Percentiles rank a stretch among this genome's conserved stretches.
phyloP scores from a whole-genome alignment of 2,797 vertebrate species.

The Pseudochaenichthys georgianus region DNA sequence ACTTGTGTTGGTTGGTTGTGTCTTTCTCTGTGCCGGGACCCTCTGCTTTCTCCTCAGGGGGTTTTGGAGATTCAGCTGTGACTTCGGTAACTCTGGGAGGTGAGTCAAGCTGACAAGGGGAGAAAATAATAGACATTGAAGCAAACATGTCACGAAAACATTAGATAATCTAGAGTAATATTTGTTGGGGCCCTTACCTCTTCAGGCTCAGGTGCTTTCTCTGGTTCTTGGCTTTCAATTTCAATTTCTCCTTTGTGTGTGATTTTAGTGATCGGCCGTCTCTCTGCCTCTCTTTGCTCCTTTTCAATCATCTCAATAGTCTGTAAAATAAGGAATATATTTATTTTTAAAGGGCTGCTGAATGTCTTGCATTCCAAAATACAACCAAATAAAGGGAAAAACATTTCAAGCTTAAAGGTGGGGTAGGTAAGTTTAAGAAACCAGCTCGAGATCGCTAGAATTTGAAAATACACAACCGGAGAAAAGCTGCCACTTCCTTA shows the following conservation, averaged over 20 bases:
- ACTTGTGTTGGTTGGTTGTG: slow-evolving; percentile 95
- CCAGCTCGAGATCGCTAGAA: too few species aligned
- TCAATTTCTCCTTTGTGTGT: slow-evolving; percentile 99
- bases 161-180: not conserved
- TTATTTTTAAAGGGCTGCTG: not conserved
- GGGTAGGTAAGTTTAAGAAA: too few species aligned
- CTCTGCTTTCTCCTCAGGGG: slow-evolving; percentile 87
- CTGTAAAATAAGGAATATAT: slow-evolving; percentile 77
- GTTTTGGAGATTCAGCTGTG: slow-evolving; percentile 79
- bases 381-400: not conserved
- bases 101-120: slow-evolving; percentile 77
- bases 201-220: slow-evolving; percentile 89
- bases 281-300: slow-evolving; percentile 96
- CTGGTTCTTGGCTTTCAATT: slow-evolving; percentile 96
- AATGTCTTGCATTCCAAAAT: slow-evolving; percentile 17
- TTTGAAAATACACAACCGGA: too few species aligned
- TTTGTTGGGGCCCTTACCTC: slow-evolving; percentile 83
- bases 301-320: slow-evolving; percentile 99
- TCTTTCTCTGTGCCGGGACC: slow-evolving; percentile 86
- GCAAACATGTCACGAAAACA: not conserved
- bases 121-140: not conserved
- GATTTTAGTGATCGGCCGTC: slow-evolving; percentile 98
- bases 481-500: too few species aligned
- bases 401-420: not conserved
- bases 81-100: slow-evolving; percentile 86